phyloP scores from a whole-genome alignment of 2,113 vertebrate genomes.

The Orientallactaga bullata region DNA sequence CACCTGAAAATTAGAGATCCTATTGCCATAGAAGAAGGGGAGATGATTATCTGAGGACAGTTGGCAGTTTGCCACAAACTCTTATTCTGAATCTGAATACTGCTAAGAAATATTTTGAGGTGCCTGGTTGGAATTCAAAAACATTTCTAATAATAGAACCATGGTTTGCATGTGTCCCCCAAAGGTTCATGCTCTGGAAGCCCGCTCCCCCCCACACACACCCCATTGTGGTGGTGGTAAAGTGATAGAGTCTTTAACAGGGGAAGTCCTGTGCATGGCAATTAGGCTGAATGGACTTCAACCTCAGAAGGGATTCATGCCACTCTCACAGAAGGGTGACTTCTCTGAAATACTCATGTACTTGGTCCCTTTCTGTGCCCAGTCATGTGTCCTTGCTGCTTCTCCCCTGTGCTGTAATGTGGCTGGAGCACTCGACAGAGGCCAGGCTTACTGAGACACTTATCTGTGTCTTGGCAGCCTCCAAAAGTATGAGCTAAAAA shows the following conservation, averaged over 20 bases:
- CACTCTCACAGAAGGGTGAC: neutral
- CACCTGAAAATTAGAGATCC: neutral
- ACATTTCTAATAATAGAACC: neutral
- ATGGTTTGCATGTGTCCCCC: neutral
- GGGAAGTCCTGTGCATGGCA: neutral
- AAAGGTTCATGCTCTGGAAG: neutral
- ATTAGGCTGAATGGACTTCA: neutral
- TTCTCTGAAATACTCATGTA: neutral
- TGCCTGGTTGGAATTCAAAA: neutral
- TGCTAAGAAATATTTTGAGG: neutral
- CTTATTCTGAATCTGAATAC: constrained; percentile 12
- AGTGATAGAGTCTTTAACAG: neutral
- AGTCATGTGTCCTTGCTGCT: neutral
- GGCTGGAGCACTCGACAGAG: neutral
- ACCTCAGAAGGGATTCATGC: neutral
- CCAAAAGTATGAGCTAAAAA: neutral
- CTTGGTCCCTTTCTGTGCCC: neutral
- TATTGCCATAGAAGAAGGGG: neutral
- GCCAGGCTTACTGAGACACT: neutral
- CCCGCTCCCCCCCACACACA: too few relatives aligned
- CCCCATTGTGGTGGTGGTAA: neutral
- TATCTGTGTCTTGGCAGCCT: neutral
- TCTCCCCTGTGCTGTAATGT: neutral
- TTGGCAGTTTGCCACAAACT: neutral
- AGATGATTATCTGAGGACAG: neutral